Conservation (phyloP, 2,113 vertebrate genomes). For the Rhinoptilus africanus region DNA sequence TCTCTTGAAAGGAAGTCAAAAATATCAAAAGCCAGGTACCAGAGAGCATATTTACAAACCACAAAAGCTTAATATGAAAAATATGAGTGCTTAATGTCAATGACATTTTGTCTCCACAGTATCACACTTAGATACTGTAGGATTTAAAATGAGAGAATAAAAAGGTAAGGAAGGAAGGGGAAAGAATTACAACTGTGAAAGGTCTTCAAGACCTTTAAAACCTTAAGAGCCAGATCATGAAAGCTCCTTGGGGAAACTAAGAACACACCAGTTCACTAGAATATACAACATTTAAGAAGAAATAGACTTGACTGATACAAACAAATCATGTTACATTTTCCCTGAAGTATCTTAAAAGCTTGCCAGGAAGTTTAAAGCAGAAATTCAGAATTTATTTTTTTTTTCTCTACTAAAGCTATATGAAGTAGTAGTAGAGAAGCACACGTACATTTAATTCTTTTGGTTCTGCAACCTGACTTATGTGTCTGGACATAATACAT, state of each 20-base stretch:
- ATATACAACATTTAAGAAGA: neutral
- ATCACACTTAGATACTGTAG: neutral
- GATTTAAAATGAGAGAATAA: neutral
- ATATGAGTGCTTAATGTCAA: neutral
- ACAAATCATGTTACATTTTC: neutral
- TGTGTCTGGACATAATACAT: accelerated
- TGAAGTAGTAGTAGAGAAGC: neutral
- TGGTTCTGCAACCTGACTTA: neutral
- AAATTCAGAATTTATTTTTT: neutral
- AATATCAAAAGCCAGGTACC: neutral
- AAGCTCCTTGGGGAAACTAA: neutral
- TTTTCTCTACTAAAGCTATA: neutral
- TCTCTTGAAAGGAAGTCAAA: neutral
- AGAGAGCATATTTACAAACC: neutral
- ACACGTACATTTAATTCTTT: neutral
- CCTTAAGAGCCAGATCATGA: neutral
- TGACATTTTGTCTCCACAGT: neutral
- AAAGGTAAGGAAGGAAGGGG: neutral
- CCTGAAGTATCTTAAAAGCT: neutral
- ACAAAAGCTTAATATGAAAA: neutral
- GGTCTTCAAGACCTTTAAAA: neutral
- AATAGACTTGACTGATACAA: neutral
- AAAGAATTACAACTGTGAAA: neutral
- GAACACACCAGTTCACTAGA: neutral
- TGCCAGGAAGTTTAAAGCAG: neutral